Evolutionary conservation across 1,140 invertebrate species (phyloP).

Genomic region (Olivierus martensii): DNA sequence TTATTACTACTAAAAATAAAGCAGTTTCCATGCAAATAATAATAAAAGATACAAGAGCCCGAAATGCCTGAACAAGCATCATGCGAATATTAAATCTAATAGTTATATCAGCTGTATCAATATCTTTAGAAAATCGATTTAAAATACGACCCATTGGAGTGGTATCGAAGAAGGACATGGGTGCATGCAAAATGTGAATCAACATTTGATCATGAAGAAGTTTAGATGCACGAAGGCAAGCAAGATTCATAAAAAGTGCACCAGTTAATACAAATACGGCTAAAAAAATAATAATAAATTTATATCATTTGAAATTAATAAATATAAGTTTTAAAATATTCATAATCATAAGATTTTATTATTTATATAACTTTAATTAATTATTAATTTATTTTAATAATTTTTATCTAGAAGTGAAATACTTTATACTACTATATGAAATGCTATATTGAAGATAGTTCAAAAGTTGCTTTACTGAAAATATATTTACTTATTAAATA

Average conservation of each 20-base stretch:
- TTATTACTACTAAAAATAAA: conserved; percentile 61
- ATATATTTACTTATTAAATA: no score
- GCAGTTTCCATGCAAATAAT: conserved; percentile 47
- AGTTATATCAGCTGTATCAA: conserved; percentile 35
- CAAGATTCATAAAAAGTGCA: conserved; percentile 14
- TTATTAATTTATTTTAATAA: no score
- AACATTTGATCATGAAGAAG: conserved; percentile 62
- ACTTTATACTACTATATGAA: no score
- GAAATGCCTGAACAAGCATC: conserved; percentile 32
- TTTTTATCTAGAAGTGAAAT: no score
- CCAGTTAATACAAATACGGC: conserved; percentile 23
- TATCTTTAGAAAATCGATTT: conserved; percentile 44
- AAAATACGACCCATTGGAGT: conserved; percentile 55
- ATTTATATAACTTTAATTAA: no score
- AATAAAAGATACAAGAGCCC: conserved; percentile 77
- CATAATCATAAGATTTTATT: no score
- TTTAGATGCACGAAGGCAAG: conserved; percentile 51
- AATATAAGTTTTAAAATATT: no score
- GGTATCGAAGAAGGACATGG: conserved; percentile 45
- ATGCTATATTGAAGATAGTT: no score
- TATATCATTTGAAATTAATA: no score
- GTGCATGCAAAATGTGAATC: conserved; percentile 51
- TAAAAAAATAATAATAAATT: not conserved
- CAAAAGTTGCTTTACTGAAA: no score
- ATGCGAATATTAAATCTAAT: conserved; percentile 38